These are phyloP conservation scores for Xestia rhomboidea DNA, from an alignment of 2,888 invertebrate species.

Conservation along the genomic window DNA sequence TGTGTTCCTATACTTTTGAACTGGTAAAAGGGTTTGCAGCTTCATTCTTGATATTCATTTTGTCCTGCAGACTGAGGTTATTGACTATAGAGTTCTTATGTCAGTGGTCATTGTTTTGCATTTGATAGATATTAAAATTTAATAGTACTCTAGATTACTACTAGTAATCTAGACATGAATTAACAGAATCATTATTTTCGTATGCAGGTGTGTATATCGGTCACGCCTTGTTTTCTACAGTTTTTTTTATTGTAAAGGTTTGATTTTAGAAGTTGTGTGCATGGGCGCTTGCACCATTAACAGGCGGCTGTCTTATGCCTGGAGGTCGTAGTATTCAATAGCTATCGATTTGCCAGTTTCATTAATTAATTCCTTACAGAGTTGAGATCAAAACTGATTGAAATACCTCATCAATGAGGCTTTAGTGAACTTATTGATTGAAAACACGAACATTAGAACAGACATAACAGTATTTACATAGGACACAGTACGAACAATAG, in stretches of 20 bases:
- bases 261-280: not conserved
- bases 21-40: conserved; percentile 44
- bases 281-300: not conserved
- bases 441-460: not conserved
- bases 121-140: not conserved
- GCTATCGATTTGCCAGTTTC: not conserved
- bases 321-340: not conserved
- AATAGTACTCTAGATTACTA: not conserved
- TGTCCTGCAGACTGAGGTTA: conserved; percentile 54
- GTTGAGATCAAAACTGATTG: not conserved
- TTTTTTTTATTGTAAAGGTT: not conserved
- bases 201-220: conserved; percentile 20
- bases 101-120: not conserved
- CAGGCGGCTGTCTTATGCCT: not conserved
- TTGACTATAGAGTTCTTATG: not conserved
- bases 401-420: not conserved
- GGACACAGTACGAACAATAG: not conserved
- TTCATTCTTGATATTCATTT: conserved; percentile 34
- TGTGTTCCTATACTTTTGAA: conserved; percentile 61
- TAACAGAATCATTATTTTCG: conserved; percentile 14
- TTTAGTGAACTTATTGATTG: conserved; percentile 18
- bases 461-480: conserved; percentile 13
- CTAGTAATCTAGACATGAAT: not conserved
- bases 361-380: not conserved
- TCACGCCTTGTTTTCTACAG: conserved; percentile 18